Evolutionary conservation across 2,888 invertebrate species (phyloP).

Genomic region (Nymphalis c-album): DNA sequence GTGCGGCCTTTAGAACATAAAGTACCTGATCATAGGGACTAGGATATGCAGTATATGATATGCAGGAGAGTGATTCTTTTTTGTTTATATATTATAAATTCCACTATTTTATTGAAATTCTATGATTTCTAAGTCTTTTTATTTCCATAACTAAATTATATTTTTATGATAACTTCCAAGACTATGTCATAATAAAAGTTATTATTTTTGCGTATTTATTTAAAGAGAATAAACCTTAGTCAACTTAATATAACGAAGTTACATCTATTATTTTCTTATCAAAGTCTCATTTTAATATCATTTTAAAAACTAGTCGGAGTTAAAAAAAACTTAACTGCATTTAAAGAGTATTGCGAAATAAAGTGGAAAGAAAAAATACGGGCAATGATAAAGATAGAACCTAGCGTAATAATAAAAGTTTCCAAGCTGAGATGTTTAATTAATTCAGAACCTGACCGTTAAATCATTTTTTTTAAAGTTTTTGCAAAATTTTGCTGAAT

Average conservation of each 20-base stretch:
- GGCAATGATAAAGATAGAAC: constrained; percentile 10
- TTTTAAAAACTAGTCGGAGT: constrained; percentile 7
- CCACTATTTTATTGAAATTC: no score
- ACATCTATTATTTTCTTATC: constrained; percentile 2
- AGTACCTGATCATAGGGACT: no score
- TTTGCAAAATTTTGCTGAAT: constrained; percentile 34
- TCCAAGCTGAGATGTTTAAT: constrained; percentile 32
- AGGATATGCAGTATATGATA: no score
- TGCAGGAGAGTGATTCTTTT: no score
- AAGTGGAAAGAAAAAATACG: constrained; percentile 9
- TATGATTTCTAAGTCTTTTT: no score
- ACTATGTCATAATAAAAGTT: no score
- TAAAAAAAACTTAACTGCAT: constrained; percentile 8
- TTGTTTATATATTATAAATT: no score
- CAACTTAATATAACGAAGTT: background rate
- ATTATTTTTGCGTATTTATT: no score
- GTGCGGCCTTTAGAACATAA: no score
- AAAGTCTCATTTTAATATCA: constrained; percentile 6
- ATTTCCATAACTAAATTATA: no score
- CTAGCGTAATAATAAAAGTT: constrained; percentile 26
- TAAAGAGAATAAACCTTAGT: no score
- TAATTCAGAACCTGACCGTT: constrained; percentile 33
- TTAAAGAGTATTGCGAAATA: constrained; percentile 7
- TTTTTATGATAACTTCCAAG: no score
- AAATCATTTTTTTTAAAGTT: constrained; percentile 36